phyloP scores from a whole-genome alignment of 2,113 vertebrate species.

The Suricata suricatta region DNA sequence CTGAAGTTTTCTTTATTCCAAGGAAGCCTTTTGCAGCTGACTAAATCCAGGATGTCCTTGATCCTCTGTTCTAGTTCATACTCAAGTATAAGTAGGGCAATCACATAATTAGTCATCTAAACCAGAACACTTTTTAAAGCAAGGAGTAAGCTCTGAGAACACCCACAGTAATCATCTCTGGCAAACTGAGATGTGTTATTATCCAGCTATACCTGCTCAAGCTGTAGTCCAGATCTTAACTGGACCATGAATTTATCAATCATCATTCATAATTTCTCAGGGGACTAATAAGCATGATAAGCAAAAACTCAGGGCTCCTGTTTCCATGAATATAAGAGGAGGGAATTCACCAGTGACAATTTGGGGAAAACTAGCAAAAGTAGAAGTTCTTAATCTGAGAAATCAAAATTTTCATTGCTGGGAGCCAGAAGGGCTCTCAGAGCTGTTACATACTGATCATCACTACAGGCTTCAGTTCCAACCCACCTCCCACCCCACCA shows the following conservation, averaged over 20 bases:
- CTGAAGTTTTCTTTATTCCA: neutral
- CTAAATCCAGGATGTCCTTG: neutral
- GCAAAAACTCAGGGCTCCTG: neutral
- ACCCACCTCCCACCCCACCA: neutral
- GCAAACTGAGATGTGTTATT: neutral
- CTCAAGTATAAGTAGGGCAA: neutral
- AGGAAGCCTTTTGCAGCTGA: neutral
- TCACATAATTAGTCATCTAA: neutral
- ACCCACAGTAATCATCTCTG: neutral
- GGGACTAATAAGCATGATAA: neutral
- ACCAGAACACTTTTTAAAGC: neutral
- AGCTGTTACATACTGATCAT: neutral
- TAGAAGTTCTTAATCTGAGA: neutral
- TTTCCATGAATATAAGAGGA: neutral
- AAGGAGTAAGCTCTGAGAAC: neutral
- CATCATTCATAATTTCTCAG: neutral
- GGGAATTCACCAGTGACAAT: neutral
- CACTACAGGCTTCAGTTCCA: neutral
- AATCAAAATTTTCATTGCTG: neutral
- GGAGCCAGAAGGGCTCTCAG: neutral
- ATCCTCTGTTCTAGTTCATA: neutral
- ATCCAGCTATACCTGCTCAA: neutral
- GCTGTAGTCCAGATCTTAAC: neutral
- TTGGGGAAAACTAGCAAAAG: neutral
- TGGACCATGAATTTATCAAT: neutral